These are phyloP conservation scores for Bicyclus anynana DNA, from an alignment of 1,140 invertebrate genomes.

Conservation along the genomic window DNA sequence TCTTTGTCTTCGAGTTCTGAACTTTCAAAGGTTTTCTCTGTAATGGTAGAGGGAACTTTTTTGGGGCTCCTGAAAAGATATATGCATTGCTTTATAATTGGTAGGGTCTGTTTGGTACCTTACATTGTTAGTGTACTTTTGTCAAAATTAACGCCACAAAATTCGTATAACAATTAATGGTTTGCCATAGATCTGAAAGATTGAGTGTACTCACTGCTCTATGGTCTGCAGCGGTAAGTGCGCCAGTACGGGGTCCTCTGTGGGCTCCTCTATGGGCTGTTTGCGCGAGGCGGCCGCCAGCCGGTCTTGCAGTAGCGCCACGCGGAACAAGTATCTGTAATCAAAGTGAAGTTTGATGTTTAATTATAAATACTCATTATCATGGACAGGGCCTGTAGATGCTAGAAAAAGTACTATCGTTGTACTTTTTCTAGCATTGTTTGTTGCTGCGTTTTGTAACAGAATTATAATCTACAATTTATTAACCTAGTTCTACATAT, in stretches of 20 bases:
- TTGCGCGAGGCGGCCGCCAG: constrained; percentile 65
- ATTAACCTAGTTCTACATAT: too few species aligned
- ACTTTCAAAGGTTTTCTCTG: constrained; percentile 33
- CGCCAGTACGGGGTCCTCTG: constrained; percentile 51
- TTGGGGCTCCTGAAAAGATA: constrained; percentile 57
- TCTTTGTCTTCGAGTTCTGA: constrained; percentile 44
- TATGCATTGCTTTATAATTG: neutral
- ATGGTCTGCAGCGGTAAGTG: constrained; percentile 42
- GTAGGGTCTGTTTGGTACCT: too few species aligned
- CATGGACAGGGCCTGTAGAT: too few species aligned
- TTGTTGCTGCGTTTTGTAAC: too few species aligned
- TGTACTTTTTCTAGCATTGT: too few species aligned
- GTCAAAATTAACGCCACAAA: too few species aligned
- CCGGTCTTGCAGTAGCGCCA: constrained; percentile 79
- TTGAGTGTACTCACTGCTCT: constrained; percentile 16
- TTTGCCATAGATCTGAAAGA: too few species aligned
- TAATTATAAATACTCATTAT: too few species aligned
- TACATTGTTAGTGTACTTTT: too few species aligned
- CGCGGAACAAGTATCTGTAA: constrained; percentile 78
- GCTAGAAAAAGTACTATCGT: too few species aligned
- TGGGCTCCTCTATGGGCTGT: constrained; percentile 31
- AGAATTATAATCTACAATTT: too few species aligned
- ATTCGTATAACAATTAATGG: too few species aligned
- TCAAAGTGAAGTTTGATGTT: neutral
- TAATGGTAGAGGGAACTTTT: constrained; percentile 49